A percentile compares a stretch with the other conserved stretches of the same genome.
These are phyloP conservation scores for Dynastes hyllus DNA, from an alignment of 2,888 invertebrate species.

Conservation along the genomic window DNA sequence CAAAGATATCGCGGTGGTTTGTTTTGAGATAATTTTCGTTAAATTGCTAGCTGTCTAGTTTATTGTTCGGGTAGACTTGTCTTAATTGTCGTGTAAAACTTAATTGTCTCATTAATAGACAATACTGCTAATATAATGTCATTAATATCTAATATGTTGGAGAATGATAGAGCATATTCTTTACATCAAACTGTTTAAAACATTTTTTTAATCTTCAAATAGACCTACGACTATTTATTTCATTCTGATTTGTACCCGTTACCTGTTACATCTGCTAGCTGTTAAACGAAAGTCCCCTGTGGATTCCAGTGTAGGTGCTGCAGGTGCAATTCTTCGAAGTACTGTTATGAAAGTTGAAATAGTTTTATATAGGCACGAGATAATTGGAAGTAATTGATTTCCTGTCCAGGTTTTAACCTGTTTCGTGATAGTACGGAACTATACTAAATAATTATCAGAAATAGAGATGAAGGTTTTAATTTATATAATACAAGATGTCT, in stretches of 20 bases:
- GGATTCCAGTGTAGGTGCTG: conserved; percentile 25
- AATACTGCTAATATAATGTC: too few species aligned
- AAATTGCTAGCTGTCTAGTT: conserved; percentile 9
- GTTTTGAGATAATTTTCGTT: conserved; percentile 56
- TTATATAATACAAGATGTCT: too few species aligned
- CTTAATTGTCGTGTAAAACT: background rate
- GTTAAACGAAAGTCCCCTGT: conserved; percentile 26
- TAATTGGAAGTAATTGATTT: conserved; percentile 1
- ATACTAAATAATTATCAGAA: background rate
- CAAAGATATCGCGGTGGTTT: conserved; percentile 54
- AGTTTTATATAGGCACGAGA: background rate
- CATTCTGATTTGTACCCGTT: conserved; percentile 7
- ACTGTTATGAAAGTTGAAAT: conserved; percentile 19
- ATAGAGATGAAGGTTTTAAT: too few species aligned
- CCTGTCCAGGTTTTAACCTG: background rate
- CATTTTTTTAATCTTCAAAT: background rate
- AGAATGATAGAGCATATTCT: background rate
- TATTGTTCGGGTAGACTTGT: background rate
- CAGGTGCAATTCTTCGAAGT: conserved; percentile 17
- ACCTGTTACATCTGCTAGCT: conserved; percentile 14
- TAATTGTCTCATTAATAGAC: background rate
- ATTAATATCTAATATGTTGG: background rate
- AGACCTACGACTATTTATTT: background rate
- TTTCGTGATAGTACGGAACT: background rate
- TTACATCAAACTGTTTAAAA: background rate